Evolutionary conservation across 2,113 vertebrate genomes (phyloP).

Genomic region (Ploceus nigricollis): DNA sequence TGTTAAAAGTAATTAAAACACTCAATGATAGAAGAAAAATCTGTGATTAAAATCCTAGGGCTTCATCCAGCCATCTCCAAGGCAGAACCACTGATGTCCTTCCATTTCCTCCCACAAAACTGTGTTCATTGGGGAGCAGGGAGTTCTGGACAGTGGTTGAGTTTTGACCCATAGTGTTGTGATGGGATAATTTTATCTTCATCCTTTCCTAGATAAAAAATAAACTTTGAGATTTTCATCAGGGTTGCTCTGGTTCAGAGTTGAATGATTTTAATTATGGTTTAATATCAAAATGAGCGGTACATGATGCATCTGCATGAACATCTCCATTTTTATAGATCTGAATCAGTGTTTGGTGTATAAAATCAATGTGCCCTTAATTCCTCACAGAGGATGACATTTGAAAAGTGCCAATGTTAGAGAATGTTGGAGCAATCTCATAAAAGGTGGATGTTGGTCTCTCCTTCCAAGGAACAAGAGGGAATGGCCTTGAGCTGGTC

Average conservation of each 20-base stretch:
- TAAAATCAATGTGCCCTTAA: background rate
- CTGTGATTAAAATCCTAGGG: background rate
- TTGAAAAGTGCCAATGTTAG: background rate
- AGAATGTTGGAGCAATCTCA: background rate
- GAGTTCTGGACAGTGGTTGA: background rate
- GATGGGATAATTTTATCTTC: background rate
- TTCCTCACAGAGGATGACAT: background rate
- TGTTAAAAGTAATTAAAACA: constrained; percentile 40
- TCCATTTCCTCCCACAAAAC: background rate
- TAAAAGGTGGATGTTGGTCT: background rate
- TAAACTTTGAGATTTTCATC: background rate
- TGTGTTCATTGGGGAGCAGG: background rate
- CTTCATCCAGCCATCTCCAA: background rate
- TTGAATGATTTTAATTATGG: background rate
- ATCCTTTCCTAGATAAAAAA: background rate
- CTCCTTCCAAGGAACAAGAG: background rate
- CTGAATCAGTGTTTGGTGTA: background rate
- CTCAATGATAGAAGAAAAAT: background rate
- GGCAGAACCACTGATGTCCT: background rate
- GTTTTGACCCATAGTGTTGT: background rate
- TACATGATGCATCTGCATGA: background rate
- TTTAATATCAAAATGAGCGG: background rate
- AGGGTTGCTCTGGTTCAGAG: background rate
- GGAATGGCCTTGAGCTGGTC: background rate
- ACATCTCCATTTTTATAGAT: background rate